phyloP scores from a whole-genome alignment of 2,113 vertebrate genomes.

The Sterna hirundo region DNA sequence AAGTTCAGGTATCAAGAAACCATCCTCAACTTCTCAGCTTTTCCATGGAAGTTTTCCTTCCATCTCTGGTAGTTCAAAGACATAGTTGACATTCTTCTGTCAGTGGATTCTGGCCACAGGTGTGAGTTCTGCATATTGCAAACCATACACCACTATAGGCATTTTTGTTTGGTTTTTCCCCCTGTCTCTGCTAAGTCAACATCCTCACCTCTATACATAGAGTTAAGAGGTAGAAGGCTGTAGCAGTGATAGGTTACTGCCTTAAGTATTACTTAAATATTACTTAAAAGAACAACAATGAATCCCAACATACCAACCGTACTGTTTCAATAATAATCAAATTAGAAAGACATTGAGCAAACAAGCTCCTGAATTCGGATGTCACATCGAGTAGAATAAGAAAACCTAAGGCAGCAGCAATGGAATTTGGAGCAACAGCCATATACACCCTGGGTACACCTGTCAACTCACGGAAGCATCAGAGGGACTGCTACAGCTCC shows the following conservation, averaged over 20 bases:
- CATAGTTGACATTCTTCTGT: not conserved
- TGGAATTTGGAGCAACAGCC: not conserved
- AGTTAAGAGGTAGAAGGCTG: not conserved
- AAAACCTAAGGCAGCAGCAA: not conserved
- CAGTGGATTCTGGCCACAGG: too few relatives aligned
- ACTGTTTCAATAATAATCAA: not conserved
- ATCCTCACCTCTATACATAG: not conserved
- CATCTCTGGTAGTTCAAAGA: not conserved
- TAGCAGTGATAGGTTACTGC: not conserved
- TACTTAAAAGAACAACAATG: not conserved
- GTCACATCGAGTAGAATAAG: not conserved
- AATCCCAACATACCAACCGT: not conserved
- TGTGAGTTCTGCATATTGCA: not conserved
- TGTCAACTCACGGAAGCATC: not conserved
- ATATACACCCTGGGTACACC: accelerated
- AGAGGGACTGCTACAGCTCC: not conserved
- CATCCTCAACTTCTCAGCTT: not conserved
- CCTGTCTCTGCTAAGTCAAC: not conserved
- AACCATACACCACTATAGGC: not conserved
- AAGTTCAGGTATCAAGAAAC: not conserved
- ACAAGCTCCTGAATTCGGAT: not conserved
- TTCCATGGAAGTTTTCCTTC: not conserved
- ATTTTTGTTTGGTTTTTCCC: not conserved
- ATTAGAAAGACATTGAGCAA: not conserved
- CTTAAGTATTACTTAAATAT: not conserved